Percentiles rank a stretch among this genome's conserved stretches.
Conservation (phyloP, 2,797 vertebrate genomes). For the Notolepis coatsorum region DNA sequence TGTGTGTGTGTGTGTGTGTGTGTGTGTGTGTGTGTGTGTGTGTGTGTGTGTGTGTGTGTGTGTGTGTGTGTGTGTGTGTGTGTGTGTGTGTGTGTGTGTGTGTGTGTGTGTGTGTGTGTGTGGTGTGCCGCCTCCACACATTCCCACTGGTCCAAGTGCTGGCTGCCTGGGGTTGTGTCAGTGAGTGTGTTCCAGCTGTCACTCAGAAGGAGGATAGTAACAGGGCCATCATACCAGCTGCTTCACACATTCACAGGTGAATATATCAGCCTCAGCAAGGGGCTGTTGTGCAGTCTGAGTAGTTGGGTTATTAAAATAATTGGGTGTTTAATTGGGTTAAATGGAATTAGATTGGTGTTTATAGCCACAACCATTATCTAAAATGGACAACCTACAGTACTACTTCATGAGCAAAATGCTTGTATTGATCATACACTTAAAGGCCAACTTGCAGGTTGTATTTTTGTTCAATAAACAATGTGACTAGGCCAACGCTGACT, state of each 20-base stretch:
- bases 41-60: constrained; percentile 31
- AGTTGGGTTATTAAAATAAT: background rate
- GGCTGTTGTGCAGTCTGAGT: constrained; percentile 15
- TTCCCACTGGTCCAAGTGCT: constrained; percentile 34
- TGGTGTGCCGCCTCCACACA: constrained; percentile 43
- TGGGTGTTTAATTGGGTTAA: background rate
- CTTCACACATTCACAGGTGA: constrained; percentile 33
- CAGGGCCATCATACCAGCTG: constrained; percentile 17
- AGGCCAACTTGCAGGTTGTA: too few relatives aligned
- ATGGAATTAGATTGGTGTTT: constrained; percentile 4
- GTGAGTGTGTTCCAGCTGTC: constrained; percentile 50
- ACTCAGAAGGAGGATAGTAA: constrained; percentile 46
- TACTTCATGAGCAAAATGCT: too few relatives aligned
- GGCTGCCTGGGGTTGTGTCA: constrained; percentile 39
- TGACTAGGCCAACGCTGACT: too few relatives aligned
- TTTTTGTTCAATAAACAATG: too few relatives aligned
- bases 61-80: constrained; percentile 32
- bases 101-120: constrained; percentile 32
- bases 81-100: constrained; percentile 28
- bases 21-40: constrained; percentile 30
- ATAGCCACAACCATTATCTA: constrained; percentile 4
- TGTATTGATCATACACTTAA: too few relatives aligned
- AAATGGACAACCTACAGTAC: too few relatives aligned
- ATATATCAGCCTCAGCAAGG: too few relatives aligned
- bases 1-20: constrained; percentile 28